A percentile compares a stretch with the other conserved stretches of the same genome.
phyloP scores from a whole-genome alignment of 2,113 vertebrate genomes.

The Saimiri boliviensis region DNA sequence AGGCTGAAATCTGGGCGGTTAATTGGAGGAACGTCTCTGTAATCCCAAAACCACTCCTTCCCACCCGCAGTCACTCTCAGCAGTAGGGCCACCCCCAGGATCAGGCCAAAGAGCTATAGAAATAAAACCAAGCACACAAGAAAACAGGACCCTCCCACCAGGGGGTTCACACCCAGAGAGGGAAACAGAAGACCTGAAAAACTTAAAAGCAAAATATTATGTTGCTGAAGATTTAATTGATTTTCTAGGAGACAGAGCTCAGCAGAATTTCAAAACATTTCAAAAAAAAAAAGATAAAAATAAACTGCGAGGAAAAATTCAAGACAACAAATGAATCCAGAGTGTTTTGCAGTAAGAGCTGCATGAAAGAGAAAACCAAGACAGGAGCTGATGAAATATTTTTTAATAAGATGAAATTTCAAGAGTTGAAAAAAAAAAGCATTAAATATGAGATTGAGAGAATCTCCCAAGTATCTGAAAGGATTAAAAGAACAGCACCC shows the following conservation, averaged over 20 bases:
- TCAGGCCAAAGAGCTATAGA: background rate
- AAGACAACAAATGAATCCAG: background rate
- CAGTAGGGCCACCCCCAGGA: no score
- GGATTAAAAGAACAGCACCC: background rate
- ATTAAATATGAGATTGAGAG: background rate
- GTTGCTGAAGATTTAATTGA: background rate
- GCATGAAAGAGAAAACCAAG: background rate
- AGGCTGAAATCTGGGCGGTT: background rate
- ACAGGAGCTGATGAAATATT: background rate
- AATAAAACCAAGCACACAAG: background rate
- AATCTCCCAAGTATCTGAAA: background rate
- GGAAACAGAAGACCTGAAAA: background rate
- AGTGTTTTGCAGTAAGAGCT: background rate
- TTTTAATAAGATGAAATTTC: background rate
- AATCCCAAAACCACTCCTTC: background rate
- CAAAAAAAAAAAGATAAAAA: background rate
- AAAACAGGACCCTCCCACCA: accelerated
- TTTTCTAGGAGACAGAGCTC: background rate
- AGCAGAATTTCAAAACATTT: background rate
- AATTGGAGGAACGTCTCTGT: accelerated
- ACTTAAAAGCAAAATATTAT: background rate
- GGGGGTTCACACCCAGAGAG: background rate
- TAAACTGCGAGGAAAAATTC: background rate
- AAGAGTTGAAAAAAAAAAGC: background rate
- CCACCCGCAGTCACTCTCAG: background rate